Base-by-base conservation (phyloP, 2,113 vertebrate species). In the Cairina moschata region DNA sequence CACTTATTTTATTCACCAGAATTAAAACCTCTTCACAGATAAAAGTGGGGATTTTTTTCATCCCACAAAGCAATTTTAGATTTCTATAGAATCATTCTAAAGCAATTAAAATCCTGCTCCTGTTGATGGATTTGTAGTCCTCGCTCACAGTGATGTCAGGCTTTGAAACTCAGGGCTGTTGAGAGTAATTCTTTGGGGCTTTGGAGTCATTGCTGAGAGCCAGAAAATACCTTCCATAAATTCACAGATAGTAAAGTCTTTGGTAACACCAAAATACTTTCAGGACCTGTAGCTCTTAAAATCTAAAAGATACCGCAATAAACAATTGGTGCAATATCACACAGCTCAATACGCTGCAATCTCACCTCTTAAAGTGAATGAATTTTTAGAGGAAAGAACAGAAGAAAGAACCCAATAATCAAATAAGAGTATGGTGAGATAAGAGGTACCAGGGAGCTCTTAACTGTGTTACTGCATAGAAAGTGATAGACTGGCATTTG, bases 1-100 rank as follows among this genome's bases (percentile, higher is more conserved):
- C 85, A 91, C 54, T 81, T 75, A 76, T 38, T 69, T 74, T 67
- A 74, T 90, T 93, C 5, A 0, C 76, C 60, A 91, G 94, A 95
- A 95, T 94, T 96, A 96, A 89, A 93, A 90, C 42, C 86, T 76
- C 82, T 96, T 89, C 77, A 50, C 52, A 68, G 88, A 93, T 69
- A 83, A 93, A 93, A 95, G 29, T 75, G 54, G 25, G 42, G 74
- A 63, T 72, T 58, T 88, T 84, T 89, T 85, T 72, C 26, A 76
- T 82, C 52, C 69, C 38, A 83, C 63, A 91, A 91, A 83, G 83
- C 66, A 88, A 90, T 91, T 95, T 91, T 77, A 75, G 91, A 80
- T 88, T 94, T 92, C 90, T 94, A 88, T 56, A 92, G 91, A 94
- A 68, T 90, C 88, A 89, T 52, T 84, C 90, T 92, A 94, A 94